phyloP scores from a whole-genome alignment of 2,888 invertebrate species.

The Pandemis heparana region DNA sequence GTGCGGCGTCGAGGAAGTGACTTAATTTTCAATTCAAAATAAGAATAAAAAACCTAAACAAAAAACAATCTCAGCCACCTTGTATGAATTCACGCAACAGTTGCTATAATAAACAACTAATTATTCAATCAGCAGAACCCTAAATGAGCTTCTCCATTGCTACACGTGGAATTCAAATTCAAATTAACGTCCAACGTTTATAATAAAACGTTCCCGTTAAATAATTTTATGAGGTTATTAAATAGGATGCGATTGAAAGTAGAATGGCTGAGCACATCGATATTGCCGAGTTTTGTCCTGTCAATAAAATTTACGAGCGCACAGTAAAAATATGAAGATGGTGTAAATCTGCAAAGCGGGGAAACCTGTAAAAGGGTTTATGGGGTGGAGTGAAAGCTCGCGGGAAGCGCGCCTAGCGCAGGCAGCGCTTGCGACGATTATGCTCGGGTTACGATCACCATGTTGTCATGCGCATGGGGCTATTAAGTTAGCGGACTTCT shows the following conservation, averaged over 20 bases:
- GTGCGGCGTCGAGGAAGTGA: too few relatives aligned
- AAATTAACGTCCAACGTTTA: constrained; percentile 9
- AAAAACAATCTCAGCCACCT: too few relatives aligned
- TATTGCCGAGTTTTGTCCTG: constrained; percentile 23
- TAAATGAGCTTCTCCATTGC: not conserved
- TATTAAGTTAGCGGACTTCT: not conserved
- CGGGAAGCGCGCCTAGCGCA: not conserved
- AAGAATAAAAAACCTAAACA: too few relatives aligned
- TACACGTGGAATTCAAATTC: not conserved
- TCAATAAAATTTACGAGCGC: constrained; percentile 22
- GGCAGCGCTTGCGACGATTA: not conserved
- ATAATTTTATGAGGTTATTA: constrained; percentile 23
- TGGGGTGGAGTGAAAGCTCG: constrained; percentile 19
- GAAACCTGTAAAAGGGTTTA: constrained; percentile 32
- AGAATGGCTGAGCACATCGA: constrained; percentile 4
- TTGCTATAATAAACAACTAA: too few relatives aligned
- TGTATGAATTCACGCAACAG: too few relatives aligned
- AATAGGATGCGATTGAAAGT: constrained; percentile 26
- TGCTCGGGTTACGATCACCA: constrained; percentile 9
- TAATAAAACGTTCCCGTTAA: constrained; percentile 5
- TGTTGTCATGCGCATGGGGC: constrained; percentile 12
- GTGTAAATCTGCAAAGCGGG: constrained; percentile 35
- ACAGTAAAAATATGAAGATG: constrained; percentile 37
- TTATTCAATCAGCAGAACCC: not conserved
- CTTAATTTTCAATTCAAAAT: too few relatives aligned